These are phyloP conservation scores for Anastatus disparis DNA, from an alignment of 1,140 invertebrate species.

Conservation along the genomic window DNA sequence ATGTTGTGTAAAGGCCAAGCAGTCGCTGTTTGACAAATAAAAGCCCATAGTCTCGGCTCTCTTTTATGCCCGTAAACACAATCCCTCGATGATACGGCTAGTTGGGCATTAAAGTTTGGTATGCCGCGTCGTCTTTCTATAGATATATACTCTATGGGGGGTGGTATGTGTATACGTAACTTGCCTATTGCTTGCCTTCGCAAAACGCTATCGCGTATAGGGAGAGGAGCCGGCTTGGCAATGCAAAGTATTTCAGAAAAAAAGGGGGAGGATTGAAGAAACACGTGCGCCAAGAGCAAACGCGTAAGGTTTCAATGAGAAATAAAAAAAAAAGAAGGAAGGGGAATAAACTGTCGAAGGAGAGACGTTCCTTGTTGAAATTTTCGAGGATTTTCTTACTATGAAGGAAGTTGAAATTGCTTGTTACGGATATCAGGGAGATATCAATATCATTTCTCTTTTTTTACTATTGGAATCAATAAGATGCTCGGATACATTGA, in stretches of 20 bases:
- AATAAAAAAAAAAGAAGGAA: background rate
- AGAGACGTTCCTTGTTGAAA: background rate
- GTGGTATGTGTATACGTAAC: no score
- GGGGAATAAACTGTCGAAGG: background rate
- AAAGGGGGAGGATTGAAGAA: constrained; percentile 31
- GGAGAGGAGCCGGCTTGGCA: constrained; percentile 27
- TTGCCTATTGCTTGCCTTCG: constrained; percentile 25
- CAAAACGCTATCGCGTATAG: constrained; percentile 33
- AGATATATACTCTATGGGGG: background rate
- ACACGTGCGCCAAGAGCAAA: constrained; percentile 44
- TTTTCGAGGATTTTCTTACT: background rate
- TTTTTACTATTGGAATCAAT: no score
- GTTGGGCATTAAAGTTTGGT: constrained; percentile 59
- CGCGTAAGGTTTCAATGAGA: background rate
- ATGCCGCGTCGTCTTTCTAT: constrained; percentile 50
- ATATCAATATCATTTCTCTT: no score
- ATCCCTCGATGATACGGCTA: constrained; percentile 59
- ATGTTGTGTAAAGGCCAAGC: background rate
- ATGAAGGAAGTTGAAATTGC: background rate
- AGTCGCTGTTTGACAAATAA: constrained; percentile 55
- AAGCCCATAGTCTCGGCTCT: constrained; percentile 46
- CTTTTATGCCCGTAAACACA: constrained; percentile 47
- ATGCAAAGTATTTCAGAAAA: constrained; percentile 47
- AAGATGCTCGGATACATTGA: no score
- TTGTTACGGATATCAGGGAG: constrained; percentile 2